Conservation (phyloP, 2,113 vertebrate genomes). For the Laticauda laticaudata region DNA sequence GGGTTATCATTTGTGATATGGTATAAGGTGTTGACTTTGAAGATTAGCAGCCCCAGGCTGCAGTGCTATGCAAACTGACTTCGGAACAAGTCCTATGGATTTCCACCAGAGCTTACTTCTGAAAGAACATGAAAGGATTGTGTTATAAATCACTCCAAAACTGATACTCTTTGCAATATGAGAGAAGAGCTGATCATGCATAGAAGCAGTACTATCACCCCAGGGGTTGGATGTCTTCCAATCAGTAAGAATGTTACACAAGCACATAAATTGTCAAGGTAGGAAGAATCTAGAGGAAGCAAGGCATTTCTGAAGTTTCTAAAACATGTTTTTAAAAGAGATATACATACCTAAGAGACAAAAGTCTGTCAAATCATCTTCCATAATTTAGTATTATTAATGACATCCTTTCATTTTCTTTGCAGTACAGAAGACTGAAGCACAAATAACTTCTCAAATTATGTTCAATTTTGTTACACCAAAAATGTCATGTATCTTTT, state of each 20-base stretch:
- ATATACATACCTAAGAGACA: neutral
- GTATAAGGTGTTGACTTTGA: neutral
- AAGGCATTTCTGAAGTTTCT: neutral
- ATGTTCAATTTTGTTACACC: neutral
- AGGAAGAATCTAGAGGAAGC: neutral
- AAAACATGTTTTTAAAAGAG: neutral
- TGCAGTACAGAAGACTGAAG: neutral
- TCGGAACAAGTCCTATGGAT: neutral
- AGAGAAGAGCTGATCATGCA: neutral
- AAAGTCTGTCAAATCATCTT: neutral
- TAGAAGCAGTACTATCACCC: neutral
- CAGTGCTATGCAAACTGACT: neutral
- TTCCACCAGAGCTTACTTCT: neutral
- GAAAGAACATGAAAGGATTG: neutral
- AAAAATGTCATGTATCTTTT: neutral
- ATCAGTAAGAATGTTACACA: neutral
- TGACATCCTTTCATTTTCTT: neutral
- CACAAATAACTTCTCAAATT: neutral
- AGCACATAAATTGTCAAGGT: neutral
- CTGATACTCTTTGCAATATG: neutral
- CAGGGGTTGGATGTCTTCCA: neutral
- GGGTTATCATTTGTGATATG: conserved; percentile 13
- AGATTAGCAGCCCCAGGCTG: neutral
- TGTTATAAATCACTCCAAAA: neutral
- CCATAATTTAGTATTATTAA: neutral